Conservation (phyloP, 1,140 invertebrate genomes). For the Halictus rubicundus region DNA sequence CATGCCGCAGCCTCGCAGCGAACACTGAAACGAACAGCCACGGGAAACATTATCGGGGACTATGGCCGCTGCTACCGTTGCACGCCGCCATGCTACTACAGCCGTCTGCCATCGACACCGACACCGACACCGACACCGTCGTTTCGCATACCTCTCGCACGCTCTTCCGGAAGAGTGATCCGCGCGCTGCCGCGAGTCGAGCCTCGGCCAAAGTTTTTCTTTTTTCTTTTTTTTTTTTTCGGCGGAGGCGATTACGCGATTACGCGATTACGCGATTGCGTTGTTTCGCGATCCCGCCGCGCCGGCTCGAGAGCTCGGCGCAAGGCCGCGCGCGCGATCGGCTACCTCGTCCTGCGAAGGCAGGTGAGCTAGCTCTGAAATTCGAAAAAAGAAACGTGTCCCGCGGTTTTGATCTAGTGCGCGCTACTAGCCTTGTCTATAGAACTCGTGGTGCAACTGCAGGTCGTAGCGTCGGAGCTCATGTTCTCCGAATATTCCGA, state of each 20-base stretch:
- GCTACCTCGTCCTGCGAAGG: background rate
- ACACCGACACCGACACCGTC: too few species aligned
- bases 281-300: too few species aligned
- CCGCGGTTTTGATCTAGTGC: background rate
- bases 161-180: constrained; percentile 31
- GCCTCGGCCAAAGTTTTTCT: background rate
- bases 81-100: too few species aligned
- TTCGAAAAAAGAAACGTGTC: too few species aligned
- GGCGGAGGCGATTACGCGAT: background rate
- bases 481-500: constrained; percentile 76
- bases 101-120: too few species aligned
- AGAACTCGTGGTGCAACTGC: constrained; percentile 73
- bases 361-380: too few species aligned
- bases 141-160: constrained; percentile 38
- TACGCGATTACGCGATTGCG: too few species aligned
- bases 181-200: background rate
- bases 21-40: constrained; percentile 67
- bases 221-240: too few species aligned
- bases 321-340: background rate
- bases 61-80: background rate
- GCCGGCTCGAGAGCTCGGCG: background rate
- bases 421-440: constrained; percentile 72
- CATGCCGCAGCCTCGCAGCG: constrained; percentile 74
- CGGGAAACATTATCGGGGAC: constrained; percentile 14
- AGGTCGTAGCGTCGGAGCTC: constrained; percentile 73